phyloP scores from a whole-genome alignment of 2,113 vertebrate species.

The Megaceryle torquata region DNA sequence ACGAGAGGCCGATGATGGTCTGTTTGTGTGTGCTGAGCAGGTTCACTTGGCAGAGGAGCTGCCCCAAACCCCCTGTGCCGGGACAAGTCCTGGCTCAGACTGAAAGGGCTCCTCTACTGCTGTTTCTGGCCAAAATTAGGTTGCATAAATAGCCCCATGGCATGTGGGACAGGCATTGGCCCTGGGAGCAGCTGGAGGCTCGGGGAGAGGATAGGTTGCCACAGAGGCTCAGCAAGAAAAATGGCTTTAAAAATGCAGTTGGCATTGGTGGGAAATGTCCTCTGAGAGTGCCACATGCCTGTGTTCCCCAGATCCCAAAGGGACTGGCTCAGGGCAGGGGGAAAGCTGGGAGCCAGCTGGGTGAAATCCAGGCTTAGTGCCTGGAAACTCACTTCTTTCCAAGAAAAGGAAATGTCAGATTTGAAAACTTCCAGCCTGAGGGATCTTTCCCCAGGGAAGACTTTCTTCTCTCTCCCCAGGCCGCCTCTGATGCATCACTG shows the following conservation, averaged over 20 bases:
- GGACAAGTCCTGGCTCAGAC: not conserved
- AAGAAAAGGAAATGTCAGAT: conserved; percentile 10
- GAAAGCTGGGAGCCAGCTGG: not conserved
- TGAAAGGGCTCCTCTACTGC: not conserved
- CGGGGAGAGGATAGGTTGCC: not conserved
- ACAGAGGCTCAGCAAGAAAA: not conserved
- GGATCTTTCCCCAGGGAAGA: conserved; percentile 15
- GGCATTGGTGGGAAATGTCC: not conserved
- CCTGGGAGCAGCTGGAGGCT: not conserved
- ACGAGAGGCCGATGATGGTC: accelerated
- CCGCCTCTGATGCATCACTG: not conserved
- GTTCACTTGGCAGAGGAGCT: not conserved
- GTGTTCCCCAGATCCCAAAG: accelerated
- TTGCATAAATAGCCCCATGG: not conserved
- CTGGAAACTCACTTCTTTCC: conserved; percentile 10
- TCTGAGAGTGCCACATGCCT: not conserved
- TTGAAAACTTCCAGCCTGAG: not conserved
- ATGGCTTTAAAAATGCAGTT: not conserved
- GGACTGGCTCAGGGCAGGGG: accelerated
- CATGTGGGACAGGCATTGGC: accelerated
- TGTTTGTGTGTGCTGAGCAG: accelerated
- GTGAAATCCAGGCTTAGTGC: not conserved
- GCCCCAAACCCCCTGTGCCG: not conserved
- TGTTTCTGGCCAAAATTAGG: not conserved
- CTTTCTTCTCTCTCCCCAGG: not conserved